phyloP scores from a whole-genome alignment of 2,797 vertebrate species.

The Acipenser transmontanus region DNA sequence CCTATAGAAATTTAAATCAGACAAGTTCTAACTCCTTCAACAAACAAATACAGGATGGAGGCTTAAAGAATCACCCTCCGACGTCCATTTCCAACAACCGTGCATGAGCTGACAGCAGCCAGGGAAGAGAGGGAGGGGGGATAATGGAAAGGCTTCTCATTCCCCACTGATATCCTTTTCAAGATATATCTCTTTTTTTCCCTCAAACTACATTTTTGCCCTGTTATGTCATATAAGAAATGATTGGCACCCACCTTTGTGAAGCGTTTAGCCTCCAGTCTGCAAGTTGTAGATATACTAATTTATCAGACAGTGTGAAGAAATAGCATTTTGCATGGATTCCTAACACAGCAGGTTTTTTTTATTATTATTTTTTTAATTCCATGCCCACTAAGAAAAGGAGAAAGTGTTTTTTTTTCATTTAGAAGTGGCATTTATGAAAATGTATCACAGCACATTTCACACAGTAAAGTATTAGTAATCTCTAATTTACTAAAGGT shows the following conservation, averaged over 20 bases:
- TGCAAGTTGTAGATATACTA: constrained; percentile 8
- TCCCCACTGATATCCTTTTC: background rate
- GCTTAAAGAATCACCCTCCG: background rate
- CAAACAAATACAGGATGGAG: too few relatives aligned
- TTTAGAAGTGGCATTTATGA: background rate
- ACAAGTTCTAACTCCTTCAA: too few relatives aligned
- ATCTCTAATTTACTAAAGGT: background rate
- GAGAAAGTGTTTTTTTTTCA: background rate
- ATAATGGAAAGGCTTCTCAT: background rate
- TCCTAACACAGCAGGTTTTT: background rate
- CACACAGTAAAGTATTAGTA: background rate
- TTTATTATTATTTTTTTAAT: background rate
- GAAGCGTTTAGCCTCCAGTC: background rate
- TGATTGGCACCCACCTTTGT: constrained; percentile 4
- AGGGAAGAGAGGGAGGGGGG: background rate
- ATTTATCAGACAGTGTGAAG: background rate
- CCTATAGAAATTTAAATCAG: too few relatives aligned
- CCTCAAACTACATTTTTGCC: background rate
- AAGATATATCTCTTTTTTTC: background rate
- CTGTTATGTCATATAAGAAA: constrained; percentile 3
- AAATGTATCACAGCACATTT: background rate
- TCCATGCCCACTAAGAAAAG: background rate
- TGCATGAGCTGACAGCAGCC: background rate
- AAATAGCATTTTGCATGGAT: constrained; percentile 13
- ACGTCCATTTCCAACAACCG: background rate